Evolutionary conservation across 2,888 invertebrate genomes (phyloP), one percentile per base, ranked within the genome.

Genomic region (Pogonocherus hispidulus): DNA sequence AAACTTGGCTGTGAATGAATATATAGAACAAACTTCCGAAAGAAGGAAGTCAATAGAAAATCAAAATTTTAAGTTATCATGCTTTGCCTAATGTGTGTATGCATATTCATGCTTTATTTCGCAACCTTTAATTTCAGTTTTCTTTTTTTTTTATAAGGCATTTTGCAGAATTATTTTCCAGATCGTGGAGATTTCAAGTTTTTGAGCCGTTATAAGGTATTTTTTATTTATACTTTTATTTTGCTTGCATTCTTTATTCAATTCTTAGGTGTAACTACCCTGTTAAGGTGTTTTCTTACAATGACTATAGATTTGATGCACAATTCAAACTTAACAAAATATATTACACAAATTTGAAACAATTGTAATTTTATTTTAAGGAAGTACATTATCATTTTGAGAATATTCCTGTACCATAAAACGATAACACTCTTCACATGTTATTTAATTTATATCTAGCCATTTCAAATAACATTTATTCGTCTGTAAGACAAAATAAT

Each of bases 101-200:
- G 56, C 72, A 70, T 71, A 64, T 75, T 71, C 60, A 71, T 72
- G 20, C 66, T 71, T 47, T 47, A 19, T 41, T 47, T 59, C 47
- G 35, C 19, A 19, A 32, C 9, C 44, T 71, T 66, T 71, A 72
- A 68, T 73, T 75, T 78, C 78, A 77, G 75, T 75, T 74, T 76
- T 75, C 74, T 73, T 80, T 74, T 79, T 78, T 70, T 75, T 78
- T 78, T 71, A 71, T 64, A 83, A 83, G 84, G 83, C 76, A 81
- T 83, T 81, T 82, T 84, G 79, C 81, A 83, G 79, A 84, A 79
- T 79, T 84, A 83, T 79, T 83, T 84, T 79, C 83, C 83, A 69
- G 83, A 83, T 66, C 81, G 82, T 70, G 81, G 82, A 56, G 84
- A 84, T 78, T 81, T 82, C 80, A 83, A 82, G 78, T 83, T 84